A percentile compares a stretch with the other conserved stretches of the same genome.
phyloP scores from a whole-genome alignment of 92 coral and sea anemone species.

The Paramuricea clavata region DNA sequence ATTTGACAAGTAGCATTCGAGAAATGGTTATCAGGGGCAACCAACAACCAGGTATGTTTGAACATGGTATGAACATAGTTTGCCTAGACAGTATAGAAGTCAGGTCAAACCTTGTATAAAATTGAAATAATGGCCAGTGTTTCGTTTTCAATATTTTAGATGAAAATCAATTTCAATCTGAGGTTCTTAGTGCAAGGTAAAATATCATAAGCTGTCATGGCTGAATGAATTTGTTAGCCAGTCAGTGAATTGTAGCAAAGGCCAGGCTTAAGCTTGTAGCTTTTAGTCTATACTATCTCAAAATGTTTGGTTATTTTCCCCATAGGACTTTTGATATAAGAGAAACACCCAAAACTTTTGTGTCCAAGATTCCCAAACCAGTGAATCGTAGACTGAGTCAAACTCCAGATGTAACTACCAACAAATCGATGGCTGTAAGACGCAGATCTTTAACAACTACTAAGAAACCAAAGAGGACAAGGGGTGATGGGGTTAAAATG shows the following conservation, averaged over 20 bases:
- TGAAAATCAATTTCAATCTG: not conserved
- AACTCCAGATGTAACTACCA: slow-evolving; percentile 14
- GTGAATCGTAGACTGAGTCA: slow-evolving; percentile 17
- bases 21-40: slow-evolving; percentile 52
- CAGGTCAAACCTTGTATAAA: too few species aligned
- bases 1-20: slow-evolving; percentile 77
- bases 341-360: slow-evolving; percentile 25
- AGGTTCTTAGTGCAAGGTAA: not conserved
- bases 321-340: slow-evolving; percentile 1
- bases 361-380: slow-evolving; percentile 43
- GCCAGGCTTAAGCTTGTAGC: too few species aligned
- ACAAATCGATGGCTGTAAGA: not conserved
- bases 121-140: too few species aligned
- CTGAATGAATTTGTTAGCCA: too few species aligned
- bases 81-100: too few species aligned
- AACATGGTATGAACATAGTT: too few species aligned
- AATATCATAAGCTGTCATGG: too few species aligned
- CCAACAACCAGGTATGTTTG: slow-evolving; percentile 49
- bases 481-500: not conserved
- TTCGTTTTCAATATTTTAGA: not conserved
- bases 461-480: slow-evolving; percentile 19
- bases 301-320: not conserved
- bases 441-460: slow-evolving; percentile 6
- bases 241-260: too few species aligned
- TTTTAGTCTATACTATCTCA: too few species aligned